Conservation (phyloP, 2,888 invertebrate genomes). For the Lasioglossum marginatum region DNA sequence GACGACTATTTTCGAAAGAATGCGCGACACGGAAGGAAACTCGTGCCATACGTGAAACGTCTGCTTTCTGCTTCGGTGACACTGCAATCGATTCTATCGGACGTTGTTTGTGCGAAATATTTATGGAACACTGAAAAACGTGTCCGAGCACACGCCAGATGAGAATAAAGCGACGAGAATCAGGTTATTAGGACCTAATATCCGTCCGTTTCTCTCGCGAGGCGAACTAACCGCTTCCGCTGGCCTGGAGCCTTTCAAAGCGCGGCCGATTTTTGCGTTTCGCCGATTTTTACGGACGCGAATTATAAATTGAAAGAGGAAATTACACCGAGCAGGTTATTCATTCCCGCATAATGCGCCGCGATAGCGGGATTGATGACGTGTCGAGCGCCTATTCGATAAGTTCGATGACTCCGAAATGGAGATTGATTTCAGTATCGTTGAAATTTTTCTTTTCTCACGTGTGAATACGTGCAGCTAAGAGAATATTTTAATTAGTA, state of each 20-base stretch:
- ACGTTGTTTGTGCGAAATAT: not conserved
- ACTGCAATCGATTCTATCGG: not conserved
- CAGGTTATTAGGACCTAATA: slow-evolving; percentile 68
- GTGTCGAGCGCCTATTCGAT: slow-evolving; percentile 4
- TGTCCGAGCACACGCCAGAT: slow-evolving; percentile 37
- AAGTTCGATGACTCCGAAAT: not conserved
- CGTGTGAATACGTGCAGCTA: too few relatives aligned
- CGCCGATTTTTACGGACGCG: not conserved
- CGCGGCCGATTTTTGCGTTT: not conserved
- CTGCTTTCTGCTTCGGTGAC: slow-evolving; percentile 32
- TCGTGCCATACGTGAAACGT: slow-evolving; percentile 17
- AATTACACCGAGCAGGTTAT: not conserved
- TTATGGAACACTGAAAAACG: slow-evolving; percentile 44
- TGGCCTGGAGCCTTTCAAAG: not conserved
- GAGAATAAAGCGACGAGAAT: slow-evolving; percentile 65
- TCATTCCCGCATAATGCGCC: slow-evolving; percentile 1
- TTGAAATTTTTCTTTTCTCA: not conserved
- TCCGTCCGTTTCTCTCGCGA: slow-evolving; percentile 59
- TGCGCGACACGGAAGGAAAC: slow-evolving; percentile 32
- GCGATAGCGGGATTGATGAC: slow-evolving; percentile 3
- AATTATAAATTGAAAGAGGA: slow-evolving; percentile 25
- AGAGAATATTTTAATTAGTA: too few relatives aligned
- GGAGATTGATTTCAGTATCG: not conserved
- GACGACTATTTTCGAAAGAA: slow-evolving; percentile 36
- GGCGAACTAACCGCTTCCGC: slow-evolving; percentile 32